Evolutionary conservation across 2,797 vertebrate genomes (phyloP).

Genomic region (Sebastes kiyomatsui): DNA sequence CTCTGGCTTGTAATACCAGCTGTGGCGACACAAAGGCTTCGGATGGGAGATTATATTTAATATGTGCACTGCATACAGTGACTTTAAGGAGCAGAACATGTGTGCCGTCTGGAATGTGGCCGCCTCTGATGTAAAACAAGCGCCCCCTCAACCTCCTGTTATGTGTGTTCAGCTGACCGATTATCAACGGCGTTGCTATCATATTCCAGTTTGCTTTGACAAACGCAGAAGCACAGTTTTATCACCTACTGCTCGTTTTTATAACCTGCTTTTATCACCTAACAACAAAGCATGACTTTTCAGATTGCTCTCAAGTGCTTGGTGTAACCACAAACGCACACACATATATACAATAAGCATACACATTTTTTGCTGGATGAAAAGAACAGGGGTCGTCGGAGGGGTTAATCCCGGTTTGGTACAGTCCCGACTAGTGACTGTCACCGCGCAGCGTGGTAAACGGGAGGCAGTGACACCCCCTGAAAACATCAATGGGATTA

Average conservation of each 20-base stretch:
- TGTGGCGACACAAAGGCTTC: background rate
- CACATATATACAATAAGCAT: background rate
- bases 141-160: background rate
- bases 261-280: slow-evolving; percentile 9
- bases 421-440: slow-evolving; percentile 45
- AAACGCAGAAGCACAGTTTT: slow-evolving; percentile 1
- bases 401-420: slow-evolving; percentile 57
- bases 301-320: background rate
- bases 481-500: slow-evolving; percentile 61
- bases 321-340: background rate
- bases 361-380: slow-evolving; percentile 24
- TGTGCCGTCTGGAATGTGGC: slow-evolving; percentile 39
- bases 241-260: slow-evolving; percentile 4
- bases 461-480: slow-evolving; percentile 29
- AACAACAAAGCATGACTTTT: slow-evolving; percentile 16
- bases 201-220: slow-evolving; percentile 30
- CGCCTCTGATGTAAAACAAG: slow-evolving; percentile 29
- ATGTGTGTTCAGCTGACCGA: slow-evolving; percentile 2
- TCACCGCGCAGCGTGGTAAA: slow-evolving; percentile 32
- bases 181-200: background rate
- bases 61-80: background rate
- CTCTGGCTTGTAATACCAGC: background rate
- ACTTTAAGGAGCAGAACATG: slow-evolving; percentile 30
- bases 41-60: slow-evolving; percentile 1
- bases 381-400: slow-evolving; percentile 28